Evolutionary conservation across 2,888 invertebrate genomes (phyloP), one percentile per base, ranked within the genome.

Genomic region (Drosophila lutescens): DNA sequence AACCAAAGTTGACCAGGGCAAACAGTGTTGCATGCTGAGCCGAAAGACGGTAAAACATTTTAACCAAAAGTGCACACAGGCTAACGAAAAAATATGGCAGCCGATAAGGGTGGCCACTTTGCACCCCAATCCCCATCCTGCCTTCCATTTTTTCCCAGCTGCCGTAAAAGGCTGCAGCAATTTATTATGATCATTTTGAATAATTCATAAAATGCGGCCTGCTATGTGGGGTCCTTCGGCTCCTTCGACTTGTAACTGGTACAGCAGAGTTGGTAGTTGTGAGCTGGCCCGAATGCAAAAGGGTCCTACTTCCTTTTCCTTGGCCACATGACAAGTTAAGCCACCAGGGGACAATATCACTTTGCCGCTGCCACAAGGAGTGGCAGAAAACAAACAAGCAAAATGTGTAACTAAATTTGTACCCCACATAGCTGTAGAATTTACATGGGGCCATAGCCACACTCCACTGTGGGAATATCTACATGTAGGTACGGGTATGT

Each of bases 311-410:
- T 50, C 53, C 30, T 13, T 8, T 26, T 8, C 15, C 30, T 47
- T 20, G 10, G 30, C 46, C 34, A 67, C 75, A 73, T 79, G 89
- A 86, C 89, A 89, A 75, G 78, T 80, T 80, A 74, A 89, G 77
- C 86, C 89, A 83, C 84, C 69, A 46, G 79, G 79, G 83, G 79
- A 87, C 81, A 88, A 79, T 79, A 85, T 79, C 81, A 84, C 79
- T 86, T 80, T 80, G 72, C 79, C 63, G 32, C 67, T 44, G 66
- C 49, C 49, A 61, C 47, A 56, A 46, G 66, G 51, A 59, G 65
- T 46, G 63, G 58, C 23, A 51, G 38, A 20, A 43, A 38, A 51
- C 57, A 56, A 50, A 56, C 67, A 50, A 36, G 54, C 60, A 54
- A 20, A 58, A 59, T 67, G 56, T 53, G 61, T 70, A 76, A 75